phyloP scores from a whole-genome alignment of 1,140 invertebrate species.

The Drosophila miranda region DNA sequence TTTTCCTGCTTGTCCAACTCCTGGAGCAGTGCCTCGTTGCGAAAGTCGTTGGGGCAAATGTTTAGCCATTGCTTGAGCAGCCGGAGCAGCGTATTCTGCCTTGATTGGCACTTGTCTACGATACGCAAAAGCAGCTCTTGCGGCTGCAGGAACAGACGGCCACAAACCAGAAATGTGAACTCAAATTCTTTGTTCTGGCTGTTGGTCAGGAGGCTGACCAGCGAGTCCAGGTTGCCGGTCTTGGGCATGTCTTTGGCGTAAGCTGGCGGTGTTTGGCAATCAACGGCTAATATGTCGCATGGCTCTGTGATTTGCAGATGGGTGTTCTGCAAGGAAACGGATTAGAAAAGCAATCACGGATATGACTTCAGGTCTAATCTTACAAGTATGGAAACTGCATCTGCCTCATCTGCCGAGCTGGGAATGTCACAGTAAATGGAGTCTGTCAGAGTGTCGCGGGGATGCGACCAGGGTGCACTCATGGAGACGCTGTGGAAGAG shows the following conservation, averaged over 20 bases:
- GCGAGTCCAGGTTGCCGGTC: slow-evolving; percentile 38
- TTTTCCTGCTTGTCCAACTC: slow-evolving; percentile 39
- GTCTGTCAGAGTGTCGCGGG: slow-evolving; percentile 53
- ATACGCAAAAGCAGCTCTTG: slow-evolving; percentile 42
- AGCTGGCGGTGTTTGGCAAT: slow-evolving; percentile 42
- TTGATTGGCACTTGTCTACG: slow-evolving; percentile 21
- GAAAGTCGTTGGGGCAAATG: slow-evolving; percentile 52
- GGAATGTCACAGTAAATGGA: slow-evolving; percentile 72
- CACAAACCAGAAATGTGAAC: slow-evolving; percentile 47
- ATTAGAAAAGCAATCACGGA: not conserved
- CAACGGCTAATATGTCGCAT: slow-evolving; percentile 16
- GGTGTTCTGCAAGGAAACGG: slow-evolving; percentile 30
- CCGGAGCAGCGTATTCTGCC: slow-evolving; percentile 17
- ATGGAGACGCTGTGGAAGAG: slow-evolving; percentile 75
- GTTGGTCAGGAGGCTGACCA: slow-evolving; percentile 33
- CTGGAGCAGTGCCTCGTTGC: slow-evolving; percentile 44
- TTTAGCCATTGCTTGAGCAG: slow-evolving; percentile 42
- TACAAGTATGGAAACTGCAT: slow-evolving; percentile 53
- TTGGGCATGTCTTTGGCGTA: slow-evolving; percentile 67
- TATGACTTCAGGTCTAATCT: not conserved
- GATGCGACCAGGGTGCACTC: slow-evolving; percentile 48
- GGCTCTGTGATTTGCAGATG: slow-evolving; percentile 53
- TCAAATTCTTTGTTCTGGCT: slow-evolving; percentile 33
- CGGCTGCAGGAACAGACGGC: slow-evolving; percentile 40
- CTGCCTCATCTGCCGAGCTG: slow-evolving; percentile 62